Conservation (phyloP, 2,888 invertebrate genomes). For the Diadegma fenestrale region DNA sequence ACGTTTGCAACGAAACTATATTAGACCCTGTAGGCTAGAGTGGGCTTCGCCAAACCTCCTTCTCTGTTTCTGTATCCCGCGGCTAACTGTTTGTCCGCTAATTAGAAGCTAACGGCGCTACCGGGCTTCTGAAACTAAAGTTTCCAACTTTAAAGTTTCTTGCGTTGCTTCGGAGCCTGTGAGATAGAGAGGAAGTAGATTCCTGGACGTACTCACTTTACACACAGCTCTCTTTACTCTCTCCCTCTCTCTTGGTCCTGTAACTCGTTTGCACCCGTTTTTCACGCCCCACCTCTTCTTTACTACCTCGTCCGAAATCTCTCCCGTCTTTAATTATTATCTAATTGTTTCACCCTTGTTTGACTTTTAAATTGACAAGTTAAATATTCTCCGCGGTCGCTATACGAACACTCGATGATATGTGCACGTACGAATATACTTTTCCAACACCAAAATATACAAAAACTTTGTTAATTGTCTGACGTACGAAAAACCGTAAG, state of each 20-base stretch:
- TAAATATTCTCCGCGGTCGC: constrained; percentile 74
- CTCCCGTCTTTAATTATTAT: constrained; percentile 82
- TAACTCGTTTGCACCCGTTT: constrained; percentile 66
- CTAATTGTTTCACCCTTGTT: constrained; percentile 83
- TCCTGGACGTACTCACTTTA: constrained; percentile 62
- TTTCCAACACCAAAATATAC: background rate
- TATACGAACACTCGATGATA: constrained; percentile 58
- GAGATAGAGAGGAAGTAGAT: constrained; percentile 54
- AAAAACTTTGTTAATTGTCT: constrained; percentile 21
- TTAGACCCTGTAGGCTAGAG: background rate
- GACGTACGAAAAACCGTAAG: background rate
- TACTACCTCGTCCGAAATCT: constrained; percentile 54
- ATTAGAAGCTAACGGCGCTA: constrained; percentile 83
- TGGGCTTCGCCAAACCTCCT: constrained; percentile 22
- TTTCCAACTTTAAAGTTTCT: constrained; percentile 83
- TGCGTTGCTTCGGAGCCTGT: constrained; percentile 75
- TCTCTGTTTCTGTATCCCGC: constrained; percentile 76
- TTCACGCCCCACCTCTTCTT: constrained; percentile 1
- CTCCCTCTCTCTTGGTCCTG: constrained; percentile 48
- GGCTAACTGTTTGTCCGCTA: constrained; percentile 84
- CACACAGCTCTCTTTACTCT: constrained; percentile 64
- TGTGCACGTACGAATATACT: constrained; percentile 21
- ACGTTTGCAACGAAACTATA: constrained; percentile 9
- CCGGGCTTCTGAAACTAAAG: constrained; percentile 54
- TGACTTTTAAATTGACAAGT: constrained; percentile 83